phyloP scores from a whole-genome alignment of 1,140 invertebrate genomes.

The Lepidurus apus region DNA sequence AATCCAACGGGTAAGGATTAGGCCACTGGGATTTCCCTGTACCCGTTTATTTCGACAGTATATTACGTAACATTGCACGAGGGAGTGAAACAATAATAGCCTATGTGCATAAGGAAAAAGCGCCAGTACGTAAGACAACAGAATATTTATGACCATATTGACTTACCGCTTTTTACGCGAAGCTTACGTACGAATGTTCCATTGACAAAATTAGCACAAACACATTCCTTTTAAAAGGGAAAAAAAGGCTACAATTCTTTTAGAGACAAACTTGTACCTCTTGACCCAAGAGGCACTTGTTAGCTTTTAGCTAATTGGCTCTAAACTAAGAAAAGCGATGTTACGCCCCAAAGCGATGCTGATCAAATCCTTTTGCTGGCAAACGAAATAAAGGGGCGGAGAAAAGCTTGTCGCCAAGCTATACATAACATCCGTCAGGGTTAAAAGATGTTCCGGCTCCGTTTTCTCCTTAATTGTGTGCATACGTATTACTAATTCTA shows the following conservation, averaged over 20 bases:
- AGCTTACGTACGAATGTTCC: too few species aligned
- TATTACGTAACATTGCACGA: too few species aligned
- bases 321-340: not conserved
- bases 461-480: not conserved
- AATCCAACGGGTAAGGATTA: too few species aligned
- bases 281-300: not conserved
- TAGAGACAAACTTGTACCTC: too few species aligned
- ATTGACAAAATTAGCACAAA: not conserved
- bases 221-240: not conserved
- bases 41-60: too few species aligned
- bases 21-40: too few species aligned
- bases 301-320: conserved; percentile 11
- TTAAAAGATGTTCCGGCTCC: not conserved
- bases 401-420: not conserved
- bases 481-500: not conserved
- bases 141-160: too few species aligned
- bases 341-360: not conserved
- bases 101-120: too few species aligned
- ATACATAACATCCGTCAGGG: conserved; percentile 2
- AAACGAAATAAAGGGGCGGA: not conserved
- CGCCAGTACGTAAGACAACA: too few species aligned
- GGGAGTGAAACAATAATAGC: too few species aligned
- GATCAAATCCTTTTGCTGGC: not conserved
- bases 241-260: not conserved
- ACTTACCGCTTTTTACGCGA: too few species aligned